Conservation (phyloP, 2,888 invertebrate species). For the Plemyria rubiginata region DNA sequence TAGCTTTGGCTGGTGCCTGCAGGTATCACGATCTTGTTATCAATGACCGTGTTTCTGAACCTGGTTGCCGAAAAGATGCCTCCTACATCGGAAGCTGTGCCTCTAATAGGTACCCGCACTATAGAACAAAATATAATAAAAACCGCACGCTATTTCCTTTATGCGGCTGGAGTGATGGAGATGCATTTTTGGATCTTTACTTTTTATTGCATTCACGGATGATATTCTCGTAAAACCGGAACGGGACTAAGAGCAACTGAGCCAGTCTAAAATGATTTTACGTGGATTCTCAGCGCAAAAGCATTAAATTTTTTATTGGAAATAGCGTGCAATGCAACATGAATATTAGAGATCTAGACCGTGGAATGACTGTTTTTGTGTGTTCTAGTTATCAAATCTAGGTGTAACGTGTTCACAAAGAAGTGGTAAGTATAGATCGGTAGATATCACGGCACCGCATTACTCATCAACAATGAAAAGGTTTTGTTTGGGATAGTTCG, state of each 20-base stretch:
- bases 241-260: not conserved
- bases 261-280: constrained; percentile 1
- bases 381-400: constrained; percentile 49
- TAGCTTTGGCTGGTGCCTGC: constrained; percentile 79
- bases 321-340: constrained; percentile 59
- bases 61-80: constrained; percentile 99
- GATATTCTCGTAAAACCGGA: constrained; percentile 14
- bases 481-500: constrained; percentile 14
- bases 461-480: constrained; percentile 35
- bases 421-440: constrained; percentile 54
- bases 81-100: constrained; percentile 92
- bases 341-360: constrained; percentile 65
- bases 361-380: constrained; percentile 62
- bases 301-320: constrained; percentile 52
- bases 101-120: constrained; percentile 89
- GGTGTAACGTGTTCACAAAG: constrained; percentile 34
- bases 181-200: constrained; percentile 28
- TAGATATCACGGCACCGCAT: constrained; percentile 52
- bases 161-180: constrained; percentile 35
- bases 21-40: constrained; percentile 98
- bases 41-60: constrained; percentile 98
- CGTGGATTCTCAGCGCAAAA: constrained; percentile 30
- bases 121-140: constrained; percentile 43
- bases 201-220: constrained; percentile 32
- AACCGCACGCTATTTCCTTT: constrained; percentile 53